These are phyloP conservation scores for Polymixis lichenea DNA, from an alignment of 2,888 invertebrate genomes.

Conservation along the genomic window DNA sequence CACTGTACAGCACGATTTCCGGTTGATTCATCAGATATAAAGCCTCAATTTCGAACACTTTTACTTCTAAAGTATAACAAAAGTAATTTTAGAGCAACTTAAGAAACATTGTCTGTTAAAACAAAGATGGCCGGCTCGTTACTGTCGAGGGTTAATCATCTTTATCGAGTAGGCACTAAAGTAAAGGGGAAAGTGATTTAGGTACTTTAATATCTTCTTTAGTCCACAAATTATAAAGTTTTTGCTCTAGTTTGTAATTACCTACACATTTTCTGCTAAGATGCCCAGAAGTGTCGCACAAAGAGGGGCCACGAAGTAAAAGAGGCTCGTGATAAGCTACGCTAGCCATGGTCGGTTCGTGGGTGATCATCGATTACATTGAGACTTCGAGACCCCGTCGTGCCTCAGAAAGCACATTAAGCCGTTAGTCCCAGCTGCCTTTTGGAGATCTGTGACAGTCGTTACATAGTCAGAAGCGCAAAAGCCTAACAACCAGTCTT, in stretches of 20 bases:
- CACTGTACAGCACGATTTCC: not conserved
- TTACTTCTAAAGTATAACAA: conserved; percentile 55
- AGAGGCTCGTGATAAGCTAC: not conserved
- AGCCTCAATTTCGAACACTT: conserved; percentile 47
- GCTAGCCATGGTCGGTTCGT: not conserved
- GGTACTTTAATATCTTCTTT: conserved; percentile 69
- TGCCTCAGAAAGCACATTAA: not conserved
- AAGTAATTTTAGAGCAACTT: conserved; percentile 74
- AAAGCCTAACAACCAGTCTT: not conserved
- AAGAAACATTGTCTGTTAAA: conserved; percentile 72
- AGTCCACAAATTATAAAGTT: conserved; percentile 49
- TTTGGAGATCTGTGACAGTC: not conserved
- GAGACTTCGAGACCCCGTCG: not conserved
- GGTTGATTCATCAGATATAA: conserved; percentile 50
- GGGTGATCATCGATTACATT: not conserved
- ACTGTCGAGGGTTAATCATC: conserved; percentile 76
- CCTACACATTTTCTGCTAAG: conserved; percentile 21
- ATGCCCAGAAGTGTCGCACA: conserved; percentile 13
- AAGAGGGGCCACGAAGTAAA: not conserved
- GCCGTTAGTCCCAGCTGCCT: not conserved
- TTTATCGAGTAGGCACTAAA: conserved; percentile 72
- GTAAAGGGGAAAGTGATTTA: conserved; percentile 70
- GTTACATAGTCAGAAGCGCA: not conserved
- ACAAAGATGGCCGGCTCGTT: conserved; percentile 76
- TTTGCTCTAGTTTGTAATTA: too few relatives aligned